A percentile compares a stretch with the other conserved stretches of the same genome.
Evolutionary conservation across 2,797 vertebrate species (phyloP).

Genomic region (Lates japonicus): DNA sequence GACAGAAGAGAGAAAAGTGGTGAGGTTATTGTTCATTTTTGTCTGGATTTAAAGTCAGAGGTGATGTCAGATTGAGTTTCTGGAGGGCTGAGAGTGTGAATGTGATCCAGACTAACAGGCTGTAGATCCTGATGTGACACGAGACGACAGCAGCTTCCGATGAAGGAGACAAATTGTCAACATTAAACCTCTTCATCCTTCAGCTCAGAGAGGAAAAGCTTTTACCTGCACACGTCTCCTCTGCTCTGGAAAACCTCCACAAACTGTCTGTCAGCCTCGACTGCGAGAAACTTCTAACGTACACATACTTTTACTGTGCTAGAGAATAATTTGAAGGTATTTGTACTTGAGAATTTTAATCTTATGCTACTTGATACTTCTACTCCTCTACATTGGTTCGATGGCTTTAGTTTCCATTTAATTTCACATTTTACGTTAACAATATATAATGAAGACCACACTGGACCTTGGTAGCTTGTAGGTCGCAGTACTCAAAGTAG

Average conservation of each 20-base stretch:
- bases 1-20: background rate
- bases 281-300: background rate
- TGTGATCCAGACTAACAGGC: constrained; percentile 12
- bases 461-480: no score
- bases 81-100: background rate
- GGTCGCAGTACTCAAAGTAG: no score
- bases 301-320: background rate
- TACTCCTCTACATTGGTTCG: no score
- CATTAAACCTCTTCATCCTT: constrained; percentile 21
- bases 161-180: constrained; percentile 48
- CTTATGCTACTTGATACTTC: no score
- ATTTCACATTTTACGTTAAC: no score
- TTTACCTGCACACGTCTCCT: constrained; percentile 16
- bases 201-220: constrained; percentile 28
- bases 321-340: background rate
- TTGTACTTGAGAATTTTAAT: no score
- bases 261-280: background rate
- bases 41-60: no score
- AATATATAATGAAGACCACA: no score
- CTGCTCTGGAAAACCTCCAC: constrained; percentile 41
- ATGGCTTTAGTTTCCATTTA: no score
- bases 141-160: constrained; percentile 35
- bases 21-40: background rate
- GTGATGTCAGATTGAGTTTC: background rate
- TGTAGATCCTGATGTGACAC: constrained; percentile 25